Conservation (phyloP, 2,888 invertebrate species). For the Leptogaster cylindrica region DNA sequence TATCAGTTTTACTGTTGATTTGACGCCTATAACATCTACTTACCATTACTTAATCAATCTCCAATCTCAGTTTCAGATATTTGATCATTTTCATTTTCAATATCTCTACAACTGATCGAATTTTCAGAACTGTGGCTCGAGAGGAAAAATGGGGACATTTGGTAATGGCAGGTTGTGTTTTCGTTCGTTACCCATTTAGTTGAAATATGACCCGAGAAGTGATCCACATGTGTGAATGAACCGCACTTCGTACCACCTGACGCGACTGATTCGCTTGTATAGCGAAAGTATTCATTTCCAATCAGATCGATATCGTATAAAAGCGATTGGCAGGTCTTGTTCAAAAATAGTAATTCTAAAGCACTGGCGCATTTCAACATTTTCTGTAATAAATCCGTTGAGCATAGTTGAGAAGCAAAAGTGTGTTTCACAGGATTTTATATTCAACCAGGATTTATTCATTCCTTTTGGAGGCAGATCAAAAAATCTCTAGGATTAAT, state of each 20-base stretch:
- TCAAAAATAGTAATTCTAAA: not conserved
- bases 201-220: slow-evolving; percentile 14
- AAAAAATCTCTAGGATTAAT: slow-evolving; percentile 46
- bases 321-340: not conserved
- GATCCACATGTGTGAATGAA: slow-evolving; percentile 10
- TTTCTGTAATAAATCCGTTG: not conserved
- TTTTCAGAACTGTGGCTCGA: not conserved
- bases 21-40: slow-evolving; percentile 7
- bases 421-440: slow-evolving; percentile 1
- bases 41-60: not conserved
- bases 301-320: slow-evolving; percentile 10
- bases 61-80: slow-evolving; percentile 13
- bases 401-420: not conserved
- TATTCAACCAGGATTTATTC: not conserved
- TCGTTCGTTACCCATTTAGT: slow-evolving; percentile 13
- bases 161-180: slow-evolving; percentile 3
- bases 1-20: not conserved
- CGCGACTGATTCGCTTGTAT: slow-evolving; percentile 10
- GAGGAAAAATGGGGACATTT: slow-evolving; percentile 11
- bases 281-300: slow-evolving; percentile 19
- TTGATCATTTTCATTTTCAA: slow-evolving; percentile 8
- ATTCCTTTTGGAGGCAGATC: not conserved
- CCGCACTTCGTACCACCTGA: slow-evolving; percentile 8
- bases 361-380: not conserved
- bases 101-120: slow-evolving; percentile 3